Conservation (phyloP, 1,140 invertebrate species). For the Probaryconus sp. region DNA sequence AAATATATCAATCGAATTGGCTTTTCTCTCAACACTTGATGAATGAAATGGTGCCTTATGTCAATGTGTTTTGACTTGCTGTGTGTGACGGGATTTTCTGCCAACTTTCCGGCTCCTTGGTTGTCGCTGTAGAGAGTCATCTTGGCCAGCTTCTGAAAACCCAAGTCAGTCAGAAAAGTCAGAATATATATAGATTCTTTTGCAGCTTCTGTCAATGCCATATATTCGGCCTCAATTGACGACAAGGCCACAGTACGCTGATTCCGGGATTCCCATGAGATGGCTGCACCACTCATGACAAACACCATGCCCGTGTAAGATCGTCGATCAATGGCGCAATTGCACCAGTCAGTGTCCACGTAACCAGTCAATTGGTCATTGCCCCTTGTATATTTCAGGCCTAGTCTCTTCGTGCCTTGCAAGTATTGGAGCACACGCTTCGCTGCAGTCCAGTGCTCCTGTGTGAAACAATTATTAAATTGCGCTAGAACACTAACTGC, state of each 20-base stretch:
- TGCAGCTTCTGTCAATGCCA: conserved; percentile 56
- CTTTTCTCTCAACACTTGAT: neutral
- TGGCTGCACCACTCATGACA: conserved; percentile 1
- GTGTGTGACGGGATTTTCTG: neutral
- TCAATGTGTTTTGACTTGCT: conserved; percentile 1
- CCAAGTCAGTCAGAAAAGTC: conserved; percentile 45
- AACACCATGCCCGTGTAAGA: conserved; percentile 41
- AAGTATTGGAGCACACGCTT: conserved; percentile 72
- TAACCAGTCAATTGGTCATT: conserved; percentile 6
- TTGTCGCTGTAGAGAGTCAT: conserved; percentile 9
- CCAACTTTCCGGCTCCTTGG: conserved; percentile 3
- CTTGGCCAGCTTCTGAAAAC: neutral
- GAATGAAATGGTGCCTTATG: conserved; percentile 2
- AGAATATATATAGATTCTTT: conserved; percentile 40
- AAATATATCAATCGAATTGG: neutral
- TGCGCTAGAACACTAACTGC: conserved; percentile 64
- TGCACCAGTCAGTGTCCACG: conserved; percentile 59
- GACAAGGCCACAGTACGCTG: conserved; percentile 59
- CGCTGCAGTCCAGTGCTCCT: conserved; percentile 64
- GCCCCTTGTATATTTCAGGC: too few species aligned
- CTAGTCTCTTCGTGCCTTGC: conserved; percentile 64
- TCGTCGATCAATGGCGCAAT: conserved; percentile 51
- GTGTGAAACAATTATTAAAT: conserved; percentile 58
- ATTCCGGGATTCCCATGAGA: conserved; percentile 42
- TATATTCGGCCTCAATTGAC: conserved; percentile 71